Conservation (phyloP, 2,797 vertebrate species). For the Notamacropus eugenii region DNA sequence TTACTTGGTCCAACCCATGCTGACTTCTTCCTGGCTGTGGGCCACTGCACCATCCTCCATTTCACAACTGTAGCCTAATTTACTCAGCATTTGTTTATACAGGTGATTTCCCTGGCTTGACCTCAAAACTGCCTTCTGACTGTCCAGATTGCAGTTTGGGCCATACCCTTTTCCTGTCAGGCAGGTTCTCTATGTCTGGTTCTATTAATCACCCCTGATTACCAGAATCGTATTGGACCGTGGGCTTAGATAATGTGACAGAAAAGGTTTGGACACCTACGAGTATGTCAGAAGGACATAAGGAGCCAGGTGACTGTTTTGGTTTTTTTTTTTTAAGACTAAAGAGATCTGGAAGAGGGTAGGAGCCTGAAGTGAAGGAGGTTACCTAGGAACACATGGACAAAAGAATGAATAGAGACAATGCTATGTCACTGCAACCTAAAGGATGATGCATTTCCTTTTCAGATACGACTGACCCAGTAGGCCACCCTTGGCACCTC, state of each 20-base stretch:
- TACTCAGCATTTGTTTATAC: background rate
- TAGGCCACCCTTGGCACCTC: background rate
- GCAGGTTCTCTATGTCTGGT: background rate
- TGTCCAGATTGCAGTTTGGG: background rate
- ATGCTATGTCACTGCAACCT: background rate
- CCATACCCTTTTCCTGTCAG: background rate
- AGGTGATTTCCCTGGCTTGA: background rate
- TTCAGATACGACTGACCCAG: background rate
- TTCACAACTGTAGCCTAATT: background rate
- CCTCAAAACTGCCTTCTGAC: background rate
- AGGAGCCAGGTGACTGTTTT: background rate
- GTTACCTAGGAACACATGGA: background rate
- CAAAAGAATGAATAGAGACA: background rate
- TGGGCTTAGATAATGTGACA: background rate
- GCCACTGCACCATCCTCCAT: background rate
- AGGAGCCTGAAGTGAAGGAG: background rate
- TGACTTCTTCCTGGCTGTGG: background rate
- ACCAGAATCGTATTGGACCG: background rate
- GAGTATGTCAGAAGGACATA: background rate
- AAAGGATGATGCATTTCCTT: background rate
- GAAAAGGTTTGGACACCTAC: background rate
- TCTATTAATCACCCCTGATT: background rate
- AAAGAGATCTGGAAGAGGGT: background rate
- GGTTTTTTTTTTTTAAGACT: background rate
- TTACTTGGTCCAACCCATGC: background rate